Evolutionary conservation across 2,797 vertebrate genomes (phyloP).

Genomic region (Brachyalestes nurse): DNA sequence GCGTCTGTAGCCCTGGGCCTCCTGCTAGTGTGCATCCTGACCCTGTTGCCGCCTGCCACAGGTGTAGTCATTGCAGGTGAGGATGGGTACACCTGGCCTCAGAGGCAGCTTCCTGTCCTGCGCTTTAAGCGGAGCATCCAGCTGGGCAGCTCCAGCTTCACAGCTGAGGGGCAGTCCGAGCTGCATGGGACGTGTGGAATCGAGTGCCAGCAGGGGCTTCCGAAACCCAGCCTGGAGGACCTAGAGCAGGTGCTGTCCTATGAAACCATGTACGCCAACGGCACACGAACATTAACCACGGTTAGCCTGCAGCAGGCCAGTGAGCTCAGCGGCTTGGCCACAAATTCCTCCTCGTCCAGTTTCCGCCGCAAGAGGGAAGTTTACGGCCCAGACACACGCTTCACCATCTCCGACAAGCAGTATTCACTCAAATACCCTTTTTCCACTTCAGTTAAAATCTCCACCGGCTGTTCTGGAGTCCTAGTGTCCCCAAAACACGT

Average conservation of each 20-base stretch:
- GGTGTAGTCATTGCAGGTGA: slow-evolving; percentile 70
- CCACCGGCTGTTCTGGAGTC: slow-evolving; percentile 93
- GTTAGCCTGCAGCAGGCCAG: slow-evolving; percentile 71
- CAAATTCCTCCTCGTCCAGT: slow-evolving; percentile 29
- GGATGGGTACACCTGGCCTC: slow-evolving; percentile 88
- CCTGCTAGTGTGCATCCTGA: slow-evolving; percentile 75
- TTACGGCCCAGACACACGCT: slow-evolving; percentile 92
- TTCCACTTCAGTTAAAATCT: slow-evolving; percentile 92
- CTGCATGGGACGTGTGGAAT: slow-evolving; percentile 88
- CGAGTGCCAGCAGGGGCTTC: slow-evolving; percentile 86
- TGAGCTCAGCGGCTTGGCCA: slow-evolving; percentile 33
- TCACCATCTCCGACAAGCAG: slow-evolving; percentile 91
- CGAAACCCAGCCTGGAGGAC: slow-evolving; percentile 80
- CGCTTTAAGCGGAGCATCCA: slow-evolving; percentile 83
- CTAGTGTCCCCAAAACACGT: slow-evolving; percentile 91
- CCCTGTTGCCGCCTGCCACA: slow-evolving; percentile 70
- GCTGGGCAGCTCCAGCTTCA: slow-evolving; percentile 84
- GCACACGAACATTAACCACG: slow-evolving; percentile 88
- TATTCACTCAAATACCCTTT: slow-evolving; percentile 93
- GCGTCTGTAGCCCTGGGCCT: slow-evolving; percentile 79
- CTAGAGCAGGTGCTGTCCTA: slow-evolving; percentile 91
- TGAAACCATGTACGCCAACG: slow-evolving; percentile 93
- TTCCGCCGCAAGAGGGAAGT: slow-evolving; percentile 88
- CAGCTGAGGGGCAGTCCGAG: slow-evolving; percentile 78
- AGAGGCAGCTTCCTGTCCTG: slow-evolving; percentile 86